Percentiles rank a stretch among this genome's conserved stretches.
phyloP scores from a whole-genome alignment of 2,797 vertebrate genomes.

The Myripristis jacobus region DNA sequence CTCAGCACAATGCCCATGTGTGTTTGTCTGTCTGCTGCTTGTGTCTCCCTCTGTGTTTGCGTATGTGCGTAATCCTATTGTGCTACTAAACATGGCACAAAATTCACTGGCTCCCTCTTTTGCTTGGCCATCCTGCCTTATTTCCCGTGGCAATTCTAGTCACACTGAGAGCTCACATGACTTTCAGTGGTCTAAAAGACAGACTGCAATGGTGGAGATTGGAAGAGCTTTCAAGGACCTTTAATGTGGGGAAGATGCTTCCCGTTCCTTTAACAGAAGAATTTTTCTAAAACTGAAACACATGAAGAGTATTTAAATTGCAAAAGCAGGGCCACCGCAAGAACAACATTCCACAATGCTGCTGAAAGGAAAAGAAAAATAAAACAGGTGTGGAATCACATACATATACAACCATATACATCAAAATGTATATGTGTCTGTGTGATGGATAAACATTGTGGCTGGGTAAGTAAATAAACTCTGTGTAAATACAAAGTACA shows the following conservation, averaged over 20 bases:
- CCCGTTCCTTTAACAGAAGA: conserved; percentile 34
- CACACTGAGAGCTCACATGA: conserved; percentile 2
- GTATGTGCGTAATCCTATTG: conserved; percentile 4
- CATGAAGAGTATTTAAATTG: conserved; percentile 17
- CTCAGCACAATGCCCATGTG: no score
- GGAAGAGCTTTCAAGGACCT: conserved; percentile 20
- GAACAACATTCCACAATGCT: conserved; percentile 9
- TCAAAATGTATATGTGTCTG: background rate
- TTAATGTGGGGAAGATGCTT: conserved; percentile 41
- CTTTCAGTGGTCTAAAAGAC: conserved; percentile 9
- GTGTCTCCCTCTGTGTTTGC: conserved; percentile 1
- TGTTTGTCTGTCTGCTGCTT: background rate
- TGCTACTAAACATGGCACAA: background rate
- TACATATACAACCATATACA: background rate
- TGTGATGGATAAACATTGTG: conserved; percentile 4
- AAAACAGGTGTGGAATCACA: conserved; percentile 12
- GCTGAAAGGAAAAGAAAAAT: conserved; percentile 9
- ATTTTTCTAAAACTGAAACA: conserved; percentile 11
- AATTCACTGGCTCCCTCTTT: conserved; percentile 1
- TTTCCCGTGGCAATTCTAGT: conserved; percentile 13
- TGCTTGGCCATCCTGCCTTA: background rate
- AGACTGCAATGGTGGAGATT: conserved; percentile 10
- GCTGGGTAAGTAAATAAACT: conserved; percentile 2
- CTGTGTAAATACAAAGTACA: conserved; percentile 8
- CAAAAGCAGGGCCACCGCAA: conserved; percentile 16